phyloP scores from a whole-genome alignment of 2,797 vertebrate species.

The Galagoides demidoff region DNA sequence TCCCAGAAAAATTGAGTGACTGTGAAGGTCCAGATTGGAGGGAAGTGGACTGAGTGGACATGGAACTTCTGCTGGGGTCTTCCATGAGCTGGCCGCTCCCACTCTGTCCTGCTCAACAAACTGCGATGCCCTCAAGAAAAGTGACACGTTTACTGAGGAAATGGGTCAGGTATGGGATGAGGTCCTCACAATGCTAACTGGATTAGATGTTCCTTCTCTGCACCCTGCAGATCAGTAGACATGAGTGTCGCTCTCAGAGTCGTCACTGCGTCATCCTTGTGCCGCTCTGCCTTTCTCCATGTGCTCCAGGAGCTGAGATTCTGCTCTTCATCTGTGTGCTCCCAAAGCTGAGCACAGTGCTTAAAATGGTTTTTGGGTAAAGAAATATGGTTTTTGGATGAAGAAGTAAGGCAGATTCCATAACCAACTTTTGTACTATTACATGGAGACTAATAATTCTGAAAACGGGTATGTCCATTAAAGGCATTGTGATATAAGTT shows the following conservation, averaged over 20 bases:
- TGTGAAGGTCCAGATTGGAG: background rate
- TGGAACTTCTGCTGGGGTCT: background rate
- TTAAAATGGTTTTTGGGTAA: background rate
- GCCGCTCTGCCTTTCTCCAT: background rate
- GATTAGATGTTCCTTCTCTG: background rate
- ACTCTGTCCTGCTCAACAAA: background rate
- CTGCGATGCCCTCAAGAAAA: background rate
- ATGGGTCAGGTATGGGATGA: background rate
- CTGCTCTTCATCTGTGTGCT: background rate
- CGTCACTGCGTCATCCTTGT: background rate
- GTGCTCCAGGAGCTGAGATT: background rate
- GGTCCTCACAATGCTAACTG: background rate
- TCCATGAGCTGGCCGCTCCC: background rate
- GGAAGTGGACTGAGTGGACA: background rate
- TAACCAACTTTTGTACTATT: background rate
- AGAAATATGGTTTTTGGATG: background rate
- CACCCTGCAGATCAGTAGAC: background rate
- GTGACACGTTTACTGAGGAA: background rate
- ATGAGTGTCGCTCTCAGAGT: rapidly evolving
- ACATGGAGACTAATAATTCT: background rate
- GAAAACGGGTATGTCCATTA: background rate
- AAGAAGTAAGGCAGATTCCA: background rate
- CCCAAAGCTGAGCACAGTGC: background rate
- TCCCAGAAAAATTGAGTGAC: background rate
- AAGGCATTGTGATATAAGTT: background rate